Evolutionary conservation across 2,797 vertebrate species (phyloP), one percentile per base, ranked within the genome.

Genomic region (Pangasius larnaudii): DNA sequence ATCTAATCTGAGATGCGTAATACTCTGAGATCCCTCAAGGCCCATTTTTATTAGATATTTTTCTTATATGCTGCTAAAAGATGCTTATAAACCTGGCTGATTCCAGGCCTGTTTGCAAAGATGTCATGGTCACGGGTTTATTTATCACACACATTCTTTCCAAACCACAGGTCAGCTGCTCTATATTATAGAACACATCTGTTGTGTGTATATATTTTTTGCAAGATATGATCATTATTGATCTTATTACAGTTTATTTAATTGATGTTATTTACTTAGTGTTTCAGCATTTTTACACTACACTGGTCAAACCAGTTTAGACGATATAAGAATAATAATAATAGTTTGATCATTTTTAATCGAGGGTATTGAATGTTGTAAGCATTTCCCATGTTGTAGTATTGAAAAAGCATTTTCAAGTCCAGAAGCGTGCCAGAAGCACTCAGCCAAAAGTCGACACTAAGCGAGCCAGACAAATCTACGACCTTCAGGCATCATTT

Each of bases 401-500:
- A 10, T 22, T 0, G 18, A 10, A 78, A 33, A 80, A 78, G 75
- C 49, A 58, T 46, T 75, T 78, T 81, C 24, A 6, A 59, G 53
- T 80, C 30, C 78, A 72, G 59, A 63, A 87, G 56, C 63, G 46
- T 67, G 78, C 88, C 86, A 89, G 86, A 77, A 80, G n/a, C 71
- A 63, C 61, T 79, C 86, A 82, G 85, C 78, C 71, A 82, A 79
- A 89, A 74, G 75, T 75, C 36, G n/a, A 84, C 24, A 65, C 80
- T 46, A 67, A 89, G 87, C 65, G 79, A 86, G 53, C 59, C 82
- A 82, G 87, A 87, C 85, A 87, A 63, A 90, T 90, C 87, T 77
- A 49, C 86, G 88, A 91, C 86, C 89, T 88, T 88, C 90, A 71
- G 65, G 61, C 85, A 86, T 88, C 87, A 86, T 92, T 90, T 90